These are phyloP conservation scores for Ferdinandea cuprea DNA, from an alignment of 2,888 invertebrate genomes.

Conservation along the genomic window DNA sequence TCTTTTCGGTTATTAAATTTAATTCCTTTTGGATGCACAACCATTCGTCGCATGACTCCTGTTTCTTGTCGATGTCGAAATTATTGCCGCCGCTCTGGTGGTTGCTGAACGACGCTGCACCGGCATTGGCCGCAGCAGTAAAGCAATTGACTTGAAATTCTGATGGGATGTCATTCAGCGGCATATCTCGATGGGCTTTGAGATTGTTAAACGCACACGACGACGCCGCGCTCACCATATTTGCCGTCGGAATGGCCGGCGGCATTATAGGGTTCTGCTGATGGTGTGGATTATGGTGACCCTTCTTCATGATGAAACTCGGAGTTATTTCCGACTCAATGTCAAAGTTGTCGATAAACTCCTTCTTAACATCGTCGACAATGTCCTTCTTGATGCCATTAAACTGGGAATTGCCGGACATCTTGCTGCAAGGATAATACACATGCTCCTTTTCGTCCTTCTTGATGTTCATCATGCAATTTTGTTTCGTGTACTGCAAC, in stretches of 20 bases:
- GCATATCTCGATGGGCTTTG: conserved; percentile 50
- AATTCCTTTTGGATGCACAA: conserved; percentile 87
- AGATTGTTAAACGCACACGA: conserved; percentile 71
- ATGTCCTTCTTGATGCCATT: conserved; percentile 75
- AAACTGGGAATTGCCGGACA: conserved; percentile 52
- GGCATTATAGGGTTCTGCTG: no score
- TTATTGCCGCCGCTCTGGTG: conserved; percentile 66
- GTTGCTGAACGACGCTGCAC: conserved; percentile 38
- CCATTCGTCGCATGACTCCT: conserved; percentile 87
- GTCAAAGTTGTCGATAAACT: conserved; percentile 81
- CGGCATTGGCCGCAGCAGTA: conserved; percentile 45
- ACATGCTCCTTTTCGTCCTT: conserved; percentile 66
- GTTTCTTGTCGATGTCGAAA: conserved; percentile 70
- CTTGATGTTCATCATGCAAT: conserved; percentile 63
- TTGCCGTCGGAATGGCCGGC: conserved; percentile 5
- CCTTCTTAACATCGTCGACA: conserved; percentile 78
- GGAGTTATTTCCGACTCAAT: conserved; percentile 83
- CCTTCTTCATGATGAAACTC: conserved; percentile 83
- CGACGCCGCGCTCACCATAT: conserved; percentile 47
- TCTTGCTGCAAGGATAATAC: conserved; percentile 67
- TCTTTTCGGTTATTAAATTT: conserved; percentile 82
- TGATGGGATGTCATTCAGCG: conserved; percentile 52
- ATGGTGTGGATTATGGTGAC: conserved; percentile 45
- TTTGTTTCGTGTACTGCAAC: conserved; percentile 49
- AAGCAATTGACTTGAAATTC: conserved; percentile 67